These are phyloP conservation scores for Mohoua ochrocephala DNA, from an alignment of 2,113 vertebrate species.

Conservation along the genomic window DNA sequence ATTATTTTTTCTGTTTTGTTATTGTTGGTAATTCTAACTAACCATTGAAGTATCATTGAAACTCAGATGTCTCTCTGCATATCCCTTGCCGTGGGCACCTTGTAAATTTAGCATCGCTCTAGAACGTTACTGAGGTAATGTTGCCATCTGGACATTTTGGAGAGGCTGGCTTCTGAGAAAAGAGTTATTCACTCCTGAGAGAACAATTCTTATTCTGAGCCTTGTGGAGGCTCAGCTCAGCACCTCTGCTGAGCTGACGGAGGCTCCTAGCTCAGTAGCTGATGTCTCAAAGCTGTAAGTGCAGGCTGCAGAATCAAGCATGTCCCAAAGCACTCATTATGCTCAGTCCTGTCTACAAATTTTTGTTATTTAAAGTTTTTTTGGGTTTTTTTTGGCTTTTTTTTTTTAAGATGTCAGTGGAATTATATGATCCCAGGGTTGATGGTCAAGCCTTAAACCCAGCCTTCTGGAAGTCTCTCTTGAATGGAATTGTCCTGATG, in stretches of 20 bases:
- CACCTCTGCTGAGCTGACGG: neutral
- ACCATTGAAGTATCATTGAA: neutral
- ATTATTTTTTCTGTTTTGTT: neutral
- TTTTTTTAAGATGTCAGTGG: neutral
- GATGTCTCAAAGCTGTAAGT: neutral
- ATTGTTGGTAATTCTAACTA: neutral
- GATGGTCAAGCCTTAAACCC: neutral
- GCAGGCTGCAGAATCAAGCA: neutral
- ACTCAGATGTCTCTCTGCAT: neutral
- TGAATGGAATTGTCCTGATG: neutral
- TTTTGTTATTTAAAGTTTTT: neutral
- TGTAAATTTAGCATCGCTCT: neutral
- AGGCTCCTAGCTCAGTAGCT: neutral
- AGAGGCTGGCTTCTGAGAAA: neutral
- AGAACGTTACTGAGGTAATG: neutral
- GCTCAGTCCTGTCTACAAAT: neutral
- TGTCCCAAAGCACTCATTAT: neutral
- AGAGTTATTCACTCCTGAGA: neutral
- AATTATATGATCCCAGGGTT: neutral
- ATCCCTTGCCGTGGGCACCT: neutral
- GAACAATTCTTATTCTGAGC: neutral
- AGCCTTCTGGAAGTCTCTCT: neutral
- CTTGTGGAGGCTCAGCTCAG: neutral
- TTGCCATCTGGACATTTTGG: neutral
- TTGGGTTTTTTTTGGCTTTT: neutral